These are phyloP conservation scores for Cepphus grylle DNA, from an alignment of 2,113 vertebrate genomes.

Conservation along the genomic window DNA sequence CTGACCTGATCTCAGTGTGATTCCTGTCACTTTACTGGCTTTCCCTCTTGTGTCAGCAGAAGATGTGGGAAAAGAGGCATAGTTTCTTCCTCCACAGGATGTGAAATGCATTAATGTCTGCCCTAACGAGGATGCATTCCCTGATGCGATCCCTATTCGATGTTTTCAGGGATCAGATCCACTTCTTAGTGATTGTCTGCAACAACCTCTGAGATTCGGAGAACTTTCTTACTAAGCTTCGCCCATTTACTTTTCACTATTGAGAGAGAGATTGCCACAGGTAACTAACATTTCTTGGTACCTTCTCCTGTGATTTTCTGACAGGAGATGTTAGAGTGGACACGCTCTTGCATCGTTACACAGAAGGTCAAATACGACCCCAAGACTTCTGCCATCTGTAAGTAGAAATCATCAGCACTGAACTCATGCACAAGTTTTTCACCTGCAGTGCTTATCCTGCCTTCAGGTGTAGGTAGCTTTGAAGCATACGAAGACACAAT, in stretches of 20 bases:
- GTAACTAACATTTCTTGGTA: neutral
- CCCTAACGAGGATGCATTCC: neutral
- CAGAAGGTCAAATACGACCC: neutral
- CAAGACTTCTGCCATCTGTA: neutral
- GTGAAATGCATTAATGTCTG: neutral
- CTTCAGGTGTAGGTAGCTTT: neutral
- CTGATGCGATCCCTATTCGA: neutral
- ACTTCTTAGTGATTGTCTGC: neutral
- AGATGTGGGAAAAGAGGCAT: neutral
- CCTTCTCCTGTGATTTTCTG: neutral
- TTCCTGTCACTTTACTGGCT: neutral
- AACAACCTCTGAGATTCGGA: neutral
- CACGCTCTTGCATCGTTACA: neutral
- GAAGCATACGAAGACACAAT: neutral
- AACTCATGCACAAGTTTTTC: neutral
- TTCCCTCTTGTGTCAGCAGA: neutral
- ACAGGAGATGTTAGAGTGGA: neutral
- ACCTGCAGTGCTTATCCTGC: neutral
- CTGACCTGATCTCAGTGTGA: neutral
- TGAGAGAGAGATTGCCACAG: neutral
- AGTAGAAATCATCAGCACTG: neutral
- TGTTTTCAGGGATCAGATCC: neutral
- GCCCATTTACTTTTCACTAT: neutral
- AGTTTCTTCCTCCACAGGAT: neutral
- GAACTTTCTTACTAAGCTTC: neutral